These are phyloP conservation scores for Dendrocopos noguchii DNA, from an alignment of 2,113 vertebrate species.

Conservation along the genomic window DNA sequence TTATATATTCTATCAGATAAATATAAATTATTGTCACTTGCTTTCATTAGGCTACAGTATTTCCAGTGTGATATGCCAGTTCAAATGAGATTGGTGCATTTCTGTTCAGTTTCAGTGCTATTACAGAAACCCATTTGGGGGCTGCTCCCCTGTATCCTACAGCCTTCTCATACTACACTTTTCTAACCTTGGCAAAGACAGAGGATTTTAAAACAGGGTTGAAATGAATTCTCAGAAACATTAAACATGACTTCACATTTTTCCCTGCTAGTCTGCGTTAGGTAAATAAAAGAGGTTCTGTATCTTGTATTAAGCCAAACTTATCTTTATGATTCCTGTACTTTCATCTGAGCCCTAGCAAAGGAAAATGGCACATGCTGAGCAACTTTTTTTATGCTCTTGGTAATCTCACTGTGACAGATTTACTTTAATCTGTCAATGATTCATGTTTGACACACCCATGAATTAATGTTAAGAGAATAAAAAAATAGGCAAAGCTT, in stretches of 20 bases:
- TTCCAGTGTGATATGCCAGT: background rate
- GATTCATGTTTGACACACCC: conserved; percentile 35
- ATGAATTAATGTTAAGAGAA: conserved; percentile 33
- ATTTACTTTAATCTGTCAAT: conserved; percentile 36
- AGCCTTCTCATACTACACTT: background rate
- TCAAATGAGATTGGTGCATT: background rate
- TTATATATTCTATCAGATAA: background rate
- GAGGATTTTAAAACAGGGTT: background rate
- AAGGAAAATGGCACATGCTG: background rate
- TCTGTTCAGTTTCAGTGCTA: background rate
- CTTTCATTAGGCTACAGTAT: background rate
- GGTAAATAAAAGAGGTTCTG: background rate
- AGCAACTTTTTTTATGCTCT: background rate
- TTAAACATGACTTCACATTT: background rate
- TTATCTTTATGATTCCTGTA: background rate
- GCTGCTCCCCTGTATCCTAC: background rate
- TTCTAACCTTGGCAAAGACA: background rate
- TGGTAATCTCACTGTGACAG: conserved; percentile 31
- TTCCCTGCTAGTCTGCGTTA: background rate
- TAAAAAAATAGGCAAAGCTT: conserved; percentile 31
- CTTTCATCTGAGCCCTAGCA: conserved; percentile 21
- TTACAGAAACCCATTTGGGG: background rate
- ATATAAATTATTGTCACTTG: background rate
- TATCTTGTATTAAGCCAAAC: background rate
- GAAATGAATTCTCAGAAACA: background rate